Conservation (phyloP, 2,888 invertebrate genomes). For the Tetheella fluctuosa region DNA sequence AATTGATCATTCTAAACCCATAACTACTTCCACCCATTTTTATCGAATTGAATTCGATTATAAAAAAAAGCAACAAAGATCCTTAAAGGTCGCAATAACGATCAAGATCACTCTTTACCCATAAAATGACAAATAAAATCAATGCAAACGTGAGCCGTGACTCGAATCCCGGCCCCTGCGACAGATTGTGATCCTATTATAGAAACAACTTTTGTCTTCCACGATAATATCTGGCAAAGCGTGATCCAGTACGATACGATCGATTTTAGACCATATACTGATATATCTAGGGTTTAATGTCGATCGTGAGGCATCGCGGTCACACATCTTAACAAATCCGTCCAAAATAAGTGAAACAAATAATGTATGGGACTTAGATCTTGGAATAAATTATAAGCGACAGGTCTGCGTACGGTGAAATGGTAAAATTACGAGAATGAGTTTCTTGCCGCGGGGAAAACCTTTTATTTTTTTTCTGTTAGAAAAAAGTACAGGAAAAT, state of each 20-base stretch:
- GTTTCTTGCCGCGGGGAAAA: neutral
- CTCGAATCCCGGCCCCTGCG: slow-evolving; percentile 1
- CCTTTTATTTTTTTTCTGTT: neutral
- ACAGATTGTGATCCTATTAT: slow-evolving; percentile 13
- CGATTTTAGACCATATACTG: neutral
- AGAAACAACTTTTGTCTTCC: slow-evolving; percentile 6
- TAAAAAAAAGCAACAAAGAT: neutral
- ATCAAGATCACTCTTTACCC: neutral
- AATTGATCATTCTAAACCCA: too few species aligned
- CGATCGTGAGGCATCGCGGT: neutral
- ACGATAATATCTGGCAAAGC: slow-evolving; percentile 11
- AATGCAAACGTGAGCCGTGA: slow-evolving; percentile 10
- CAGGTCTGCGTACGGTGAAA: neutral
- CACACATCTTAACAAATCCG: slow-evolving; percentile 12
- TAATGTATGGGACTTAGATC: neutral
- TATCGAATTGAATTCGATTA: neutral
- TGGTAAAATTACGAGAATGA: neutral
- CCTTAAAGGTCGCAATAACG: neutral
- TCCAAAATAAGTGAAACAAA: slow-evolving; percentile 15
- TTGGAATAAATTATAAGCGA: slow-evolving; percentile 1
- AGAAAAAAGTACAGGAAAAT: too few species aligned
- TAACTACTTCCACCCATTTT: too few species aligned
- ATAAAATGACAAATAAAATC: slow-evolving; percentile 7
- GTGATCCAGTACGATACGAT: neutral
- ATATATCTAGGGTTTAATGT: slow-evolving; percentile 2